A percentile compares a stretch with the other conserved stretches of the same genome.
Evolutionary conservation across 1,140 invertebrate species (phyloP).

Genomic region (Araneus ventricosus): DNA sequence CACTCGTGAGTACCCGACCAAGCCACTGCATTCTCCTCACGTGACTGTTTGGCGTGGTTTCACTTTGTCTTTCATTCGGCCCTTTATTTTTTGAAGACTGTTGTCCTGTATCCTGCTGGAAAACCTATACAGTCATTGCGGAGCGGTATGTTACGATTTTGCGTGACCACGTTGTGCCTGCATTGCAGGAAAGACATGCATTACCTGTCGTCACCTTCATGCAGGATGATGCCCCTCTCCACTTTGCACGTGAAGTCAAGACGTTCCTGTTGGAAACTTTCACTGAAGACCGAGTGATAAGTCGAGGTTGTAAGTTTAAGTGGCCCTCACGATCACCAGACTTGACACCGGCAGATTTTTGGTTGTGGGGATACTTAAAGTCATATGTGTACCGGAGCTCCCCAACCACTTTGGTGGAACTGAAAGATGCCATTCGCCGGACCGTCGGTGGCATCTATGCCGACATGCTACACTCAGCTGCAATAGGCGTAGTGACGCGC

Average conservation of each 20-base stretch:
- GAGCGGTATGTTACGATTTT: neutral
- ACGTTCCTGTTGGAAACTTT: neutral
- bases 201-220: neutral
- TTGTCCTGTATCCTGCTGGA: neutral
- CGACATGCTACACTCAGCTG: neutral
- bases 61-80: conserved; percentile 4
- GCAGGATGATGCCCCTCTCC: neutral
- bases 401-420: neutral
- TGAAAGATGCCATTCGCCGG: neutral
- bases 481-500: neutral
- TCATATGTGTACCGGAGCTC: neutral
- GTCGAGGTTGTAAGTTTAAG: neutral
- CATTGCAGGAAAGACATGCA: neutral
- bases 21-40: conserved; percentile 24
- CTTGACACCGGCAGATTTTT: neutral
- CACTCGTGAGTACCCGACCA: neutral
- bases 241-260: neutral
- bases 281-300: neutral
- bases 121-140: neutral
- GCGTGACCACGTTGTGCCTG: neutral
- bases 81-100: conserved; percentile 9
- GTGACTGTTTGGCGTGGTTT: conserved; percentile 40
- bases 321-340: conserved; percentile 15
- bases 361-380: conserved; percentile 2
- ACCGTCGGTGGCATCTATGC: neutral